These are phyloP conservation scores for Palythoa grandiflora DNA, from an alignment of 92 coral and sea anemone genomes.

Conservation along the genomic window DNA sequence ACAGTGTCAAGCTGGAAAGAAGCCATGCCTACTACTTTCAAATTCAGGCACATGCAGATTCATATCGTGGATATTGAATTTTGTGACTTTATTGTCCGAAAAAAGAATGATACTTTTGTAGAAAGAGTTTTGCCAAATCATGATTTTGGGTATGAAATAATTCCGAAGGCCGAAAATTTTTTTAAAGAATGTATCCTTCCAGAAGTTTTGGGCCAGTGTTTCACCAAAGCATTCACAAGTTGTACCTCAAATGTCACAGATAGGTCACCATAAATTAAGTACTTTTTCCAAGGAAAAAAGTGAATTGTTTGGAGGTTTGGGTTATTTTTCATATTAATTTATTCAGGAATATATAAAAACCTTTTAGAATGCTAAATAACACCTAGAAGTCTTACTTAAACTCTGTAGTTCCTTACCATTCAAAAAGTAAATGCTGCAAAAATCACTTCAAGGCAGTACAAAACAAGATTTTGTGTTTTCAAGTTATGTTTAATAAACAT, in stretches of 20 bases:
- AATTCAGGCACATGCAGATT: no score
- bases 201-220: slow-evolving; percentile 43
- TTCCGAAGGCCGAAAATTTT: slow-evolving; percentile 47
- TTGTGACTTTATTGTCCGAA: background rate
- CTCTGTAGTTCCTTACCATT: no score
- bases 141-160: slow-evolving; percentile 6
- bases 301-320: background rate
- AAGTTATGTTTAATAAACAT: no score
- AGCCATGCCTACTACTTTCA: slow-evolving; percentile 23
- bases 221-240: background rate
- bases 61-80: no score
- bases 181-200: background rate
- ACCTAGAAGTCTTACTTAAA: no score
- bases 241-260: no score
- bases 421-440: no score
- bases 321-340: background rate
- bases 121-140: slow-evolving; percentile 12
- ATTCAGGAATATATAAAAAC: background rate
- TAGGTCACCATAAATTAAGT: background rate
- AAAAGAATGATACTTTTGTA: slow-evolving; percentile 42
- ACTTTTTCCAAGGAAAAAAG: background rate
- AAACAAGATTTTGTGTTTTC: no score
- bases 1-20: slow-evolving; percentile 49
- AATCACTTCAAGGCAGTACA: no score
- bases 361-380: no score